Conservation (phyloP, 2,888 invertebrate genomes). For the Antheraea assamensis region DNA sequence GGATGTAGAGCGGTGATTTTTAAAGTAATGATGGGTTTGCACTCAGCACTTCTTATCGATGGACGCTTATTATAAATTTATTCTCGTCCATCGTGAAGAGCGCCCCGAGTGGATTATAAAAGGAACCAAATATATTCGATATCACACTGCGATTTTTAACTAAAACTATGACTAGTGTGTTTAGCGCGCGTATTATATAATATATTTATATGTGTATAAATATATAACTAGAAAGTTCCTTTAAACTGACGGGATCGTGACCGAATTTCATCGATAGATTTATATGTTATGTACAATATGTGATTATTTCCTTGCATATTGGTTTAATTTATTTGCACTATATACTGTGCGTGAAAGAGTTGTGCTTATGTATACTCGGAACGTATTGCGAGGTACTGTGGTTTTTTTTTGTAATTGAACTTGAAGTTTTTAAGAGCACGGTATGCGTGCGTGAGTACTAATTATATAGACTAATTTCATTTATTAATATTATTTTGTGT, state of each 20-base stretch:
- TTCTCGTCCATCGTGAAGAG: constrained; percentile 43
- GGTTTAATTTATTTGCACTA: constrained; percentile 33
- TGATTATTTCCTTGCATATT: constrained; percentile 38
- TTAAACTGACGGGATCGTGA: constrained; percentile 27
- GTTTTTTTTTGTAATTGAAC: background rate
- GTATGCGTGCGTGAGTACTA: constrained; percentile 16
- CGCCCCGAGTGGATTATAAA: constrained; percentile 41
- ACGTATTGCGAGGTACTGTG: background rate
- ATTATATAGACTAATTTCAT: constrained; percentile 23
- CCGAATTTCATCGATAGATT: constrained; percentile 23
- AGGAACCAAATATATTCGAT: constrained; percentile 44
- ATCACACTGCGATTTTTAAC: constrained; percentile 71
- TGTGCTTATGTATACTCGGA: constrained; percentile 31
- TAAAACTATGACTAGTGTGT: constrained; percentile 76
- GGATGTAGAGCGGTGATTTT: constrained; percentile 2
- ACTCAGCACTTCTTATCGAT: constrained; percentile 48
- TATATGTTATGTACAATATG: constrained; percentile 45
- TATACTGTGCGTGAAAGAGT: constrained; percentile 35
- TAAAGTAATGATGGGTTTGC: constrained; percentile 23
- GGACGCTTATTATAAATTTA: constrained; percentile 30
- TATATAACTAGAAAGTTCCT: constrained; percentile 37
- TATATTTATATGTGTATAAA: constrained; percentile 15
- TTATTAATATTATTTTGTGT: constrained; percentile 22
- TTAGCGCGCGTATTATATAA: constrained; percentile 33
- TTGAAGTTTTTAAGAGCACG: background rate